Conservation (phyloP, 1,140 invertebrate genomes). For the Pogonomyrmex californicus region DNA sequence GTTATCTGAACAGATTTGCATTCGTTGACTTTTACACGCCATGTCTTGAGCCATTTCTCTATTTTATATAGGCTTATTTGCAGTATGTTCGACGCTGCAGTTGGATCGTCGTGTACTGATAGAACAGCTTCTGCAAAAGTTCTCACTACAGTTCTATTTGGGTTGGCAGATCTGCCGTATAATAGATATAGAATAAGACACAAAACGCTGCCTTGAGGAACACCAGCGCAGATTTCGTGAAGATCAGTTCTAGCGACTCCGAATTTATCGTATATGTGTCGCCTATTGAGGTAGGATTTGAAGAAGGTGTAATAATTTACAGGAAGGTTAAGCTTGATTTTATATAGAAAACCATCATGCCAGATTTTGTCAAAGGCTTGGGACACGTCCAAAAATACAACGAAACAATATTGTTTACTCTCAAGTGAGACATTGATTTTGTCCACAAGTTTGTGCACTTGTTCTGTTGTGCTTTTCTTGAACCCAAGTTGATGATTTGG, state of each 20-base stretch:
- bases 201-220: background rate
- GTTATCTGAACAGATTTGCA: no score
- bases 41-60: no score
- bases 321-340: constrained; percentile 60
- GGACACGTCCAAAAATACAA: constrained; percentile 78
- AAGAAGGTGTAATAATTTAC: no score
- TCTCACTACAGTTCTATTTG: no score
- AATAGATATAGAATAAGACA: background rate
- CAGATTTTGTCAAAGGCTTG: constrained; percentile 81
- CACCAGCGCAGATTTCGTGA: background rate
- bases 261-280: background rate
- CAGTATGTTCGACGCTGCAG: no score
- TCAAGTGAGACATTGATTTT: constrained; percentile 60
- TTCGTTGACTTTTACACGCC: no score
- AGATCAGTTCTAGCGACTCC: background rate
- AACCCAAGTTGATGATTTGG: constrained; percentile 71
- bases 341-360: constrained; percentile 76
- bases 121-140: no score
- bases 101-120: no score
- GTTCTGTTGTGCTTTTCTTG: constrained; percentile 47
- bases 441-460: constrained; percentile 65
- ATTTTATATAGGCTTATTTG: no score
- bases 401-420: constrained; percentile 74
- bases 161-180: background rate
- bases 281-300: no score